Evolutionary conservation across 2,797 vertebrate species (phyloP).

Genomic region (Cuniculus paca): DNA sequence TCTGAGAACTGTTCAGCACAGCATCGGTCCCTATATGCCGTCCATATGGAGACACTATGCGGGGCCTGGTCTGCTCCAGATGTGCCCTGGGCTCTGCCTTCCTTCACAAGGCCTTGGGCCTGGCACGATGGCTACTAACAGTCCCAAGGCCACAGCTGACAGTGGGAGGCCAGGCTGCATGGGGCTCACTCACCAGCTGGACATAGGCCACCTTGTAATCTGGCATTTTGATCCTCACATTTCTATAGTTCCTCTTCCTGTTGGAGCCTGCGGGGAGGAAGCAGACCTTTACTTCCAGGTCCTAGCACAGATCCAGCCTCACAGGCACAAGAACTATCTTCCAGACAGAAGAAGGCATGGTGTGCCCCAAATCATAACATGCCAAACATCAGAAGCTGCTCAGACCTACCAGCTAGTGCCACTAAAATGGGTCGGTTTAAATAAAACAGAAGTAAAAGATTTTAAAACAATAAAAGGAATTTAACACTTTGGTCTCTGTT

Average conservation of each 20-base stretch:
- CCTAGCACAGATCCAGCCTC: no score
- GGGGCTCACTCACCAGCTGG: slow-evolving; percentile 94
- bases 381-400: neutral
- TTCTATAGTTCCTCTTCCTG: slow-evolving; percentile 94
- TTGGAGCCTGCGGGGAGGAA: slow-evolving; percentile 86
- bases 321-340: neutral
- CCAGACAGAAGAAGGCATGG: neutral
- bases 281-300: no score
- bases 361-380: neutral
- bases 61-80: neutral
- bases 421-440: neutral
- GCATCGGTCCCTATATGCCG: neutral
- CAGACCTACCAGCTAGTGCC: neutral
- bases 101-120: neutral
- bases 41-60: neutral
- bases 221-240: slow-evolving; percentile 93
- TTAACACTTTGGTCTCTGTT: neutral
- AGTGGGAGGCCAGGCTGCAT: no score
- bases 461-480: neutral
- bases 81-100: neutral
- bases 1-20: neutral
- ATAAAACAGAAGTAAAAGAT: neutral
- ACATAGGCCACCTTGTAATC: slow-evolving; percentile 98
- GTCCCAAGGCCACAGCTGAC: neutral
- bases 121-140: neutral